These are phyloP conservation scores for Leptinotarsa haldemani DNA, from an alignment of 2,888 invertebrate species.

Conservation along the genomic window DNA sequence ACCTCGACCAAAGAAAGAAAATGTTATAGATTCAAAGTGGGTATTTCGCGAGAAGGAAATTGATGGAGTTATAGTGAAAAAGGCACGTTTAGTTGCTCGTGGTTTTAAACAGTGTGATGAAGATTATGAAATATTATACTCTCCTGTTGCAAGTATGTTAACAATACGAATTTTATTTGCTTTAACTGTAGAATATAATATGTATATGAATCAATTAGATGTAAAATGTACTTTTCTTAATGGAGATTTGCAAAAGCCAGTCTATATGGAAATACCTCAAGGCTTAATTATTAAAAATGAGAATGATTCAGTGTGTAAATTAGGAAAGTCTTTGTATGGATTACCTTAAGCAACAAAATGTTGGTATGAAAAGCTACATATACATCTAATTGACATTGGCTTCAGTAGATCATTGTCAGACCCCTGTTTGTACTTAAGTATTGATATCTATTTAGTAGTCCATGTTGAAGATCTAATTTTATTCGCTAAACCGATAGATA, in stretches of 20 bases:
- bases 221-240: conserved; percentile 41
- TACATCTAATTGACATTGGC: conserved; percentile 5
- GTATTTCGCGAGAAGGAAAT: conserved; percentile 43
- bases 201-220: conserved; percentile 38
- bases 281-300: no score
- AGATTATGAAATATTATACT: conserved; percentile 40
- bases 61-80: conserved; percentile 38
- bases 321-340: no score
- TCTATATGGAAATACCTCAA: not conserved
- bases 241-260: conserved; percentile 19
- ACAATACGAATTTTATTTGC: conserved; percentile 38
- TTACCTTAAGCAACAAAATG: conserved; percentile 20
- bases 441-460: conserved; percentile 26
- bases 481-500: conserved; percentile 19
- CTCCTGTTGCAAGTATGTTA: conserved; percentile 38
- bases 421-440: conserved; percentile 32
- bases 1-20: no score
- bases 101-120: conserved; percentile 42
- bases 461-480: conserved; percentile 35
- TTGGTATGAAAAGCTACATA: conserved; percentile 18
- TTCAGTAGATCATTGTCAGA: conserved; percentile 26
- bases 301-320: no score
- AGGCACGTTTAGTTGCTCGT: conserved; percentile 27
- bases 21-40: conserved; percentile 45
- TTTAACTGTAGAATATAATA: conserved; percentile 36